Conservation (phyloP, 2,797 vertebrate genomes). For the Anisognathus igniventris region DNA sequence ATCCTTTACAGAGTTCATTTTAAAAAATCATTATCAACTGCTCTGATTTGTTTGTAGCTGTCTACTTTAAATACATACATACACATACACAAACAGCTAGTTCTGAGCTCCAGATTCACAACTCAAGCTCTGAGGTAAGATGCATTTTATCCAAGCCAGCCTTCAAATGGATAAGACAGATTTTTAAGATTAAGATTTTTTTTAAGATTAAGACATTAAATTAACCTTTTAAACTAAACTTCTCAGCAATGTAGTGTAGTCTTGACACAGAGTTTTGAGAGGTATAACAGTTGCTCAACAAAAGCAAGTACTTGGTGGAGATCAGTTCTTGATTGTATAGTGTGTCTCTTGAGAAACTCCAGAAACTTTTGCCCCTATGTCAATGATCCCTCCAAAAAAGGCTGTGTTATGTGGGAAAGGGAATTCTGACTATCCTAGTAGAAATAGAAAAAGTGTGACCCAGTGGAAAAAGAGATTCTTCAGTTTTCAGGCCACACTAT, state of each 20-base stretch:
- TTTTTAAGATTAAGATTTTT: too few relatives aligned
- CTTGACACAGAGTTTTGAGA: background rate
- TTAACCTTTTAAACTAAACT: background rate
- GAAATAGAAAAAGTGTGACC: background rate
- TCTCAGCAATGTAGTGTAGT: background rate
- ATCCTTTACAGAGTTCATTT: background rate
- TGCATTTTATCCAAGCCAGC: background rate
- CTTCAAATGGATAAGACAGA: background rate
- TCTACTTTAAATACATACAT: background rate
- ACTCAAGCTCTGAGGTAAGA: background rate
- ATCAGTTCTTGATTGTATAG: background rate
- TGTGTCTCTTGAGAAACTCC: background rate
- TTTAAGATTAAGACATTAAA: too few relatives aligned
- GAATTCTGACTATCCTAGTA: background rate
- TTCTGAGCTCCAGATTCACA: background rate
- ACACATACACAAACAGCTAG: background rate
- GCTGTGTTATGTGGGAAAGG: rapidly evolving
- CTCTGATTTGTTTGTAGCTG: background rate
- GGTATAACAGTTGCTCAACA: background rate
- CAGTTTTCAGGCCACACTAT: rapidly evolving
- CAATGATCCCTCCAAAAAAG: background rate
- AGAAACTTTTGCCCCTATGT: rapidly evolving
- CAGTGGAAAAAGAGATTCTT: background rate
- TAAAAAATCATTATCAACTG: background rate
- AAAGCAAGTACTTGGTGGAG: background rate